phyloP scores from a whole-genome alignment of 2,888 invertebrate species.

The Neria commutata region DNA sequence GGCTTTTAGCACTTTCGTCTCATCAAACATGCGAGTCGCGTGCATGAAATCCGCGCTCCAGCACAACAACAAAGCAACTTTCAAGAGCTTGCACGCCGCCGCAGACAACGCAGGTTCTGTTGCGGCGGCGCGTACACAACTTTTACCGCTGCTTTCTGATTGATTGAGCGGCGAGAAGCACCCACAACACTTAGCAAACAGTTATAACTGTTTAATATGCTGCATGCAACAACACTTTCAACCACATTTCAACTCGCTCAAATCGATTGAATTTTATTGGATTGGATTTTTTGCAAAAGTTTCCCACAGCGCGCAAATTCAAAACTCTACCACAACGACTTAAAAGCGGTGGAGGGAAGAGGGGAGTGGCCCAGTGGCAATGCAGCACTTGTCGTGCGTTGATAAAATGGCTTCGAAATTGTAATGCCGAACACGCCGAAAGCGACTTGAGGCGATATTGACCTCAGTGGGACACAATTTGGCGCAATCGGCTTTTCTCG shows the following conservation, averaged over 20 bases:
- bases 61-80: neutral
- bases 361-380: neutral
- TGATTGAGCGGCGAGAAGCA: neutral
- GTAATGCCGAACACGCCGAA: neutral
- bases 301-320: neutral
- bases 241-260: neutral
- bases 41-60: no score
- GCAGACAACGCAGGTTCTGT: neutral
- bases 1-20: no score
- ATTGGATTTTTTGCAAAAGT: neutral
- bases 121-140: neutral
- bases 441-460: neutral
- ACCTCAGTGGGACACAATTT: neutral
- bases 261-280: neutral
- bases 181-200: neutral
- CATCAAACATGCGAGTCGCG: no score
- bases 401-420: neutral
- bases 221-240: neutral
- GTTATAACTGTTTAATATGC: neutral
- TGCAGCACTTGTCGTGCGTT: neutral
- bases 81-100: neutral
- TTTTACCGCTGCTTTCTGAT: neutral
- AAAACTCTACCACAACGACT: neutral
- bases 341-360: neutral
- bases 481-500: neutral